Evolutionary conservation across 2,888 invertebrate genomes (phyloP).

Genomic region (Cacoxenus indagator): DNA sequence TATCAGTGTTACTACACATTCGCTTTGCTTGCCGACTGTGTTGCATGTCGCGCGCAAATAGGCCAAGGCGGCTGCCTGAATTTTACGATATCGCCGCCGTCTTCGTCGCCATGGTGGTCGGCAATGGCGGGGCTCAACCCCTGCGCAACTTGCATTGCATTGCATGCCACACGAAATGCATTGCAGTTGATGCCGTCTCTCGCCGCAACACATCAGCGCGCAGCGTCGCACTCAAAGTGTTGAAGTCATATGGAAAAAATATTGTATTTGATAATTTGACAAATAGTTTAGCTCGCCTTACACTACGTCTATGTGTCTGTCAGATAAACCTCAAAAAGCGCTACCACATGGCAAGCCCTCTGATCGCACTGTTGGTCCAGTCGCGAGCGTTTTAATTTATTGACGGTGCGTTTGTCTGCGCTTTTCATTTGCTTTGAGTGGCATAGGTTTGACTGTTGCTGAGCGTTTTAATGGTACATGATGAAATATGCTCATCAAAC

Average conservation of each 20-base stretch:
- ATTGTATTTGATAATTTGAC: slow-evolving; percentile 51
- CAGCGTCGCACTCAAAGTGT: slow-evolving; percentile 47
- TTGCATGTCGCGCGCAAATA: slow-evolving; percentile 42
- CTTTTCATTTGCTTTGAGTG: no score
- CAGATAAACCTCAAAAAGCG: no score
- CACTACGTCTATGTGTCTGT: no score
- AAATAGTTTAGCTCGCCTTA: no score
- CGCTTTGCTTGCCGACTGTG: slow-evolving; percentile 44
- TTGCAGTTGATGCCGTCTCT: slow-evolving; percentile 38
- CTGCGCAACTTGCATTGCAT: not conserved
- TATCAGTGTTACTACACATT: slow-evolving; percentile 63
- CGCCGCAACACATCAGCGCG: slow-evolving; percentile 53
- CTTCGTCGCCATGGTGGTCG: slow-evolving; percentile 14
- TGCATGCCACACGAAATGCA: slow-evolving; percentile 6
- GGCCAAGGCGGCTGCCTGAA: not conserved
- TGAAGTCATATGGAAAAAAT: slow-evolving; percentile 64
- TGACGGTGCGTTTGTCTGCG: no score
- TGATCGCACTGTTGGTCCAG: no score
- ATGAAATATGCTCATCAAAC: no score
- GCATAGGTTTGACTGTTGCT: no score
- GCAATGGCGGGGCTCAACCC: not conserved
- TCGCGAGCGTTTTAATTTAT: no score
- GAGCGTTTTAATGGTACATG: no score
- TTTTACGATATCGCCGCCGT: not conserved
- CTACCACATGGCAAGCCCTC: no score